Base-by-base conservation (phyloP, 2,888 invertebrate genomes). In the Harpalus rubripes region DNA sequence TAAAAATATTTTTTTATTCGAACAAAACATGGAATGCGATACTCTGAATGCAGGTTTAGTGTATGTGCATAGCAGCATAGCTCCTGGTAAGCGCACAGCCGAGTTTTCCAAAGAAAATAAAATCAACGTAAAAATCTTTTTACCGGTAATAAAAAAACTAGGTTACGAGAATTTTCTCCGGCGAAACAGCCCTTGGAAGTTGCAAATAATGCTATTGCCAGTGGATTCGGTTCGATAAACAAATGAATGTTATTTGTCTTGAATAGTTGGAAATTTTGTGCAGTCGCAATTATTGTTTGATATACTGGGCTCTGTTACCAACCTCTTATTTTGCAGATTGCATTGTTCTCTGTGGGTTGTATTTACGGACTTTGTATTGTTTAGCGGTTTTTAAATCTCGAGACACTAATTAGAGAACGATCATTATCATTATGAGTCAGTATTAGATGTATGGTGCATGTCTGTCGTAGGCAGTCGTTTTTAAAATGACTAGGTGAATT, bases 121-220 rank as follows among this genome's bases (percentile, higher is more conserved):
- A 68, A 68, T 68, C 68, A 68, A 68, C 68, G 68, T 68, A 68
- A 68, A 68, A 68, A 68, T 68, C 68, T 68, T 68, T 63, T 39
- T 68, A 39, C 68, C 68, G 68, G 68, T 68, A 68, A 68, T 68
- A 68, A 68, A 68, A 39, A 68, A 68, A 68, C 68, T 68, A 68
- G 68, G 68, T 68, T 68, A 68, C 68, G 68, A 39, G 39, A 39
- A 68, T 68, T 68, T 68, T 68, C 68, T 39, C 68, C 15, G n/a
- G n/a, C 12, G 68, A 39, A 68, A 32, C 68, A 39, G 39, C n/a
- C 68, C 68, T 68, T 68, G 68, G 39, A 68, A 68, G 32, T 68
- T 68, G 39, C 15, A 68, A 68, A 68, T 68, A 68, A 68, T 68
- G n/a, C 68, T 26, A 10, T 22, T 12, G 32, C 65, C 12, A 12